These are phyloP conservation scores for Poeciliopsis gracilis DNA, from an alignment of 2,797 vertebrate genomes.

Conservation along the genomic window DNA sequence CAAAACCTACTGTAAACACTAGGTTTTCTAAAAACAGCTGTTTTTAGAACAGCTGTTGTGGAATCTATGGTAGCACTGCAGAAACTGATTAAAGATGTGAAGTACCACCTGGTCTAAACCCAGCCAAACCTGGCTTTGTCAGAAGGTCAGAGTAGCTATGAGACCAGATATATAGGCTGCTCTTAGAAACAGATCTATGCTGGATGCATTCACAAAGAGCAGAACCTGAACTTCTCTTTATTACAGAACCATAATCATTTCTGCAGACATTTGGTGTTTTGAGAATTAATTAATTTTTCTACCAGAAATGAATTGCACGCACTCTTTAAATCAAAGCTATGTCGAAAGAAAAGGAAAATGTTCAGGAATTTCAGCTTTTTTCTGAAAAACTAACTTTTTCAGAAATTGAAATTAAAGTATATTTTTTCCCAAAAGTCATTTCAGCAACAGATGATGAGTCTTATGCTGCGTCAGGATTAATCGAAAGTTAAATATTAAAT, in stretches of 20 bases:
- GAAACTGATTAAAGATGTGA: constrained; percentile 24
- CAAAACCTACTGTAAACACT: constrained; percentile 46
- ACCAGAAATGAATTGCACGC: neutral
- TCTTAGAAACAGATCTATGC: constrained; percentile 36
- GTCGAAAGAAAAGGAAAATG: neutral
- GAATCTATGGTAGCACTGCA: no score
- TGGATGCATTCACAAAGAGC: constrained; percentile 60
- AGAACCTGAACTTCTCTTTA: constrained; percentile 50
- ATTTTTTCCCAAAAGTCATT: no score
- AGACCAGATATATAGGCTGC: neutral
- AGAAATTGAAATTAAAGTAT: no score
- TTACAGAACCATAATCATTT: constrained; percentile 64
- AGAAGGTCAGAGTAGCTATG: constrained; percentile 13
- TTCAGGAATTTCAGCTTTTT: neutral
- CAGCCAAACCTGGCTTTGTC: constrained; percentile 8
- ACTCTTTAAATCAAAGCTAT: neutral
- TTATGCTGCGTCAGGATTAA: no score
- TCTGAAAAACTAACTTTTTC: no score
- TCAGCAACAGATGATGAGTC: no score
- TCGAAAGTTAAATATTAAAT: no score
- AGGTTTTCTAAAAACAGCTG: no score
- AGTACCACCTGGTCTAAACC: neutral
- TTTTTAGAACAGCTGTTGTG: no score
- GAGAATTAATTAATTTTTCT: neutral
- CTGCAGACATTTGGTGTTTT: constrained; percentile 60